Evolutionary conservation across 2,888 invertebrate species (phyloP).

Genomic region (Heliconius ismenius): DNA sequence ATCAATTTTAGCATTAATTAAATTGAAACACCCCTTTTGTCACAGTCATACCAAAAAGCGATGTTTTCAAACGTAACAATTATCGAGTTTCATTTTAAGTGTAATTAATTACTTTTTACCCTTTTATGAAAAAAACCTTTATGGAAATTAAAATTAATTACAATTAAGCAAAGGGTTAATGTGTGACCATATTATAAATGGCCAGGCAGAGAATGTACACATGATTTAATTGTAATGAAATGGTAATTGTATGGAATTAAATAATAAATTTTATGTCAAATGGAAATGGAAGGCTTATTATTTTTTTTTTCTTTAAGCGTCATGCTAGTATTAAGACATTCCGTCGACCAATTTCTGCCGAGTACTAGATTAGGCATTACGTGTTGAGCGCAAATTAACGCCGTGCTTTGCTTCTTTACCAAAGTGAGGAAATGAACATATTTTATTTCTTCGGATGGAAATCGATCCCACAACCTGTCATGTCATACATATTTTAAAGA

Average conservation of each 20-base stretch:
- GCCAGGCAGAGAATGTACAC: not conserved
- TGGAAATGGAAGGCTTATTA: not conserved
- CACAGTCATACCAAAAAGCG: slow-evolving; percentile 16
- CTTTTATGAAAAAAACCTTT: slow-evolving; percentile 4
- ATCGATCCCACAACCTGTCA: too few species aligned
- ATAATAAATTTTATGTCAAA: not conserved
- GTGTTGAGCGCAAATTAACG: too few species aligned
- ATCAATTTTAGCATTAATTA: slow-evolving; percentile 27
- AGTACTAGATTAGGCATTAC: too few species aligned
- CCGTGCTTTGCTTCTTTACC: too few species aligned
- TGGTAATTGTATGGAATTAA: not conserved
- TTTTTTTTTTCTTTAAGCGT: too few species aligned
- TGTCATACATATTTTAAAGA: too few species aligned
- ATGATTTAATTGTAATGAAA: not conserved
- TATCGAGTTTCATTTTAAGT: slow-evolving; percentile 18
- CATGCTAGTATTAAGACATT: too few species aligned
- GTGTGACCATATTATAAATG: slow-evolving; percentile 12
- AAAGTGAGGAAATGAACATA: too few species aligned
- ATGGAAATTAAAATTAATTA: slow-evolving; percentile 14
- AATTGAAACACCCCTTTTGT: slow-evolving; percentile 27
- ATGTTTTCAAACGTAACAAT: slow-evolving; percentile 21
- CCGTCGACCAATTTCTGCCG: too few species aligned
- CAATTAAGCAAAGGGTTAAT: slow-evolving; percentile 11
- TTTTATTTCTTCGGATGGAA: too few species aligned
- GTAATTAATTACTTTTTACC: slow-evolving; percentile 18